Conservation (phyloP, 2,888 invertebrate genomes). For the Tridacna crocea region DNA sequence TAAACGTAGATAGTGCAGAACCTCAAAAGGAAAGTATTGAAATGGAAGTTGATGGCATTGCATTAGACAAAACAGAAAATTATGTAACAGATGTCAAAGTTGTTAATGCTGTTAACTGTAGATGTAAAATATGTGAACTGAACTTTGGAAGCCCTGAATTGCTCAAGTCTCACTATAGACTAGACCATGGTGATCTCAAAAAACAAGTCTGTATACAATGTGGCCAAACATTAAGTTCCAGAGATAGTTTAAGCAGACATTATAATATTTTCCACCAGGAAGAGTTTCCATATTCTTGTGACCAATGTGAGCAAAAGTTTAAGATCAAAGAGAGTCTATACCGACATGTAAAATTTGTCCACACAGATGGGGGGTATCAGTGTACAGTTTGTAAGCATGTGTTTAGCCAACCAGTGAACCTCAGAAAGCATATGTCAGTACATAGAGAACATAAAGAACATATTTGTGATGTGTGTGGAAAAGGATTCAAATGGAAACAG, state of each 20-base stretch:
- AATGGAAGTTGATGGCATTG: neutral
- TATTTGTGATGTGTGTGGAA: constrained; percentile 29
- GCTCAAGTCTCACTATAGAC: constrained; percentile 44
- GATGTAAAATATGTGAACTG: constrained; percentile 46
- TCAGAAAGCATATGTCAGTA: constrained; percentile 46
- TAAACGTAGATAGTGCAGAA: neutral
- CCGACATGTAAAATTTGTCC: constrained; percentile 50
- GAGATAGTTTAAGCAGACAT: constrained; percentile 53
- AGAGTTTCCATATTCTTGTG: constrained; percentile 43
- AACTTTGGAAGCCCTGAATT: constrained; percentile 21
- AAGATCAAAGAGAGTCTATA: constrained; percentile 54
- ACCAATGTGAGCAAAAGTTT: constrained; percentile 44
- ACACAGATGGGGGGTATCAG: constrained; percentile 48
- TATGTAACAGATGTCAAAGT: neutral
- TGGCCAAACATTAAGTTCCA: constrained; percentile 53
- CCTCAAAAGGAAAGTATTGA: neutral
- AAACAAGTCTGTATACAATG: constrained; percentile 53
- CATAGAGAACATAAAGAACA: constrained; percentile 37
- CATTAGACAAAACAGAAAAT: neutral
- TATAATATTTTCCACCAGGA: constrained; percentile 55
- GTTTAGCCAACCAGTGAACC: constrained; percentile 49
- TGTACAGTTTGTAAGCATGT: constrained; percentile 44
- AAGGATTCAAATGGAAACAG: constrained; percentile 48
- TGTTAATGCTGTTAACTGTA: constrained; percentile 17
- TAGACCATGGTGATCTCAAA: constrained; percentile 39